Base-by-base conservation (phyloP, 1,140 invertebrate genomes). In the Lepidurus apus region DNA sequence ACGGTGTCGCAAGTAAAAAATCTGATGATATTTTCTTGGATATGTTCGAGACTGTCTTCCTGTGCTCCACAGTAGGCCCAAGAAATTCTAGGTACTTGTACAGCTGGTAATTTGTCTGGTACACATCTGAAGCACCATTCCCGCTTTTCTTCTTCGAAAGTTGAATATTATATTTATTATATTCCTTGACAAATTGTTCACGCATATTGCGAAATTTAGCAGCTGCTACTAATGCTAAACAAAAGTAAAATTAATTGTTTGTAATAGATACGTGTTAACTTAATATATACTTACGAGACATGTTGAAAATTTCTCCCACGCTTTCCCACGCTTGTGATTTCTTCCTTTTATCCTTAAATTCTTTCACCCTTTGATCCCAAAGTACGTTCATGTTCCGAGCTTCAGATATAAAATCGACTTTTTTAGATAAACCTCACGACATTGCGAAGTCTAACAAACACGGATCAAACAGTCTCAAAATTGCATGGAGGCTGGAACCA, bases 221-320 rank as follows among this genome's bases (percentile, higher is more conserved):
- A 53, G 47, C 47, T 53, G 47, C 47, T 53, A 10, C 47, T 9
- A 8, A 53, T 53, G 47, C 47, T 53, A 53, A 53, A 53, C 5
- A 53, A 53, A 53, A 53, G 47, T 53, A 53, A 53, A 53, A 53
- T 53, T 53, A 53, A 53, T 53, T 53, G 47, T 53, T 53, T 53
- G 45, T 47, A 47, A 47, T 47, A 1, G 1, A 47, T 47, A 47
- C 45, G 45, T 47, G 45, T 47, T 47, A 47, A 47, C 45, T 47
- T 47, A 47, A 47, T 47, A 47, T 1, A 47, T 17, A 47, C 45
- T 9, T 17, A 47, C 45, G 1, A 47, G 45, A 47, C 45, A 47
- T 47, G 45, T 47, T 47, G 45, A 47, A 47, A 1, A 47, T 1
- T 47, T 47, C 1, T 9, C 45, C 45, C 17, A 47, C 45, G 9